phyloP scores from a whole-genome alignment of 2,113 vertebrate species.

The Cairina moschata region DNA sequence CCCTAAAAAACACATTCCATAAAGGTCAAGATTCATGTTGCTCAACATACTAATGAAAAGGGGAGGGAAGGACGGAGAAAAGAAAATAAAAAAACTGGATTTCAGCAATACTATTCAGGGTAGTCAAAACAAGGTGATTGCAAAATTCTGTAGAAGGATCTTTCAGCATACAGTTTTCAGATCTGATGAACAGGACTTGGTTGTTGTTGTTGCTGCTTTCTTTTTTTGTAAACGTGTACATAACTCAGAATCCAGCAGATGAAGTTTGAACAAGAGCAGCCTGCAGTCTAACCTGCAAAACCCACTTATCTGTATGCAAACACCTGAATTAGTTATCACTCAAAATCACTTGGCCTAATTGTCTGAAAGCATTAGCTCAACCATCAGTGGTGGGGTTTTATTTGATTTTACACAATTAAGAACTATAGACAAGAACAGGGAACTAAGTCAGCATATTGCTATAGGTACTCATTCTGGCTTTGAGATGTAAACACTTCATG shows the following conservation, averaged over 20 bases:
- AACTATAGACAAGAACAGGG: rapidly evolving
- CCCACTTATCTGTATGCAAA: not conserved
- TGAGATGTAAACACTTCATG: not conserved
- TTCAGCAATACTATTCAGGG: not conserved
- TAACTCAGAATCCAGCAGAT: not conserved
- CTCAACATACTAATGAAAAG: not conserved
- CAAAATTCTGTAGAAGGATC: not conserved
- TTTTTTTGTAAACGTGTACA: not conserved
- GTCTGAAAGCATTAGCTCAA: not conserved
- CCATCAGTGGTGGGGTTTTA: not conserved
- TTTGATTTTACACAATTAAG: not conserved
- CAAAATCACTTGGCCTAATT: not conserved
- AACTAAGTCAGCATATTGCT: not conserved
- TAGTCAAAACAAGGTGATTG: not conserved
- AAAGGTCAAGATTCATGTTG: not conserved
- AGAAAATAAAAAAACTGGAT: not conserved
- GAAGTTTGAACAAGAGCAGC: not conserved
- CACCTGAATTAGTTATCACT: not conserved
- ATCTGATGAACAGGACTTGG: not conserved
- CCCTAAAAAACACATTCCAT: not conserved
- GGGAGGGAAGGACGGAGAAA: rapidly evolving
- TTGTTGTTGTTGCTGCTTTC: not conserved
- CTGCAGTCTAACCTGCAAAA: not conserved
- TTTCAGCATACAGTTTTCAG: not conserved
- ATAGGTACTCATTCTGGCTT: not conserved